These are phyloP conservation scores for Onthophagus sagittarius DNA, from an alignment of 2,888 invertebrate species.

Conservation along the genomic window DNA sequence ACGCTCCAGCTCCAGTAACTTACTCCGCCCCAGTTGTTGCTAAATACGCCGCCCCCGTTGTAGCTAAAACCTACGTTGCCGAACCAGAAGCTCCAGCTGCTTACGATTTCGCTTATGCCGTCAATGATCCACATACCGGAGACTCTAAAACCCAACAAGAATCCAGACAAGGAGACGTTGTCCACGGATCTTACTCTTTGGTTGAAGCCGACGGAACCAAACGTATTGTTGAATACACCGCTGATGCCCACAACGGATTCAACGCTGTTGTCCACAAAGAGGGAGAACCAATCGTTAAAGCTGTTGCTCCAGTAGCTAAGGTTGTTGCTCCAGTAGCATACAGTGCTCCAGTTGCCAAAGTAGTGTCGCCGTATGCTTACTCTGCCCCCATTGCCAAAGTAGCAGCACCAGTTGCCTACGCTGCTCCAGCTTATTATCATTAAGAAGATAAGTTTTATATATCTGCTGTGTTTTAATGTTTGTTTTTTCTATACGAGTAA, in stretches of 20 bases:
- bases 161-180: slow-evolving; percentile 51
- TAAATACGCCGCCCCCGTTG: slow-evolving; percentile 25
- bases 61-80: neutral
- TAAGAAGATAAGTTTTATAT: slow-evolving; percentile 8
- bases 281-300: slow-evolving; percentile 10
- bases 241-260: slow-evolving; percentile 53
- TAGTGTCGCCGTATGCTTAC: neutral
- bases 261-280: slow-evolving; percentile 53
- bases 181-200: slow-evolving; percentile 52
- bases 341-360: slow-evolving; percentile 5
- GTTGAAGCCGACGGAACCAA: slow-evolving; percentile 53
- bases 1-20: slow-evolving; percentile 23
- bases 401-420: neutral
- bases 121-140: slow-evolving; percentile 52
- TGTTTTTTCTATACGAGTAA: neutral
- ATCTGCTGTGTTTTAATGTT: slow-evolving; percentile 1
- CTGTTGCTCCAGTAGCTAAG: slow-evolving; percentile 36
- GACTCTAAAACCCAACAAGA: slow-evolving; percentile 54
- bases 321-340: slow-evolving; percentile 28
- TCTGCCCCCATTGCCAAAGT: neutral
- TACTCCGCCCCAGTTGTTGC: slow-evolving; percentile 31
- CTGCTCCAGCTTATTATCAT: slow-evolving; percentile 21
- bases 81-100: slow-evolving; percentile 45
- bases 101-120: slow-evolving; percentile 51
- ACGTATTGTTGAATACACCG: slow-evolving; percentile 52